A percentile compares a stretch with the other conserved stretches of the same genome.
Conservation (phyloP, 2,888 invertebrate genomes). For the Tachina fera region DNA sequence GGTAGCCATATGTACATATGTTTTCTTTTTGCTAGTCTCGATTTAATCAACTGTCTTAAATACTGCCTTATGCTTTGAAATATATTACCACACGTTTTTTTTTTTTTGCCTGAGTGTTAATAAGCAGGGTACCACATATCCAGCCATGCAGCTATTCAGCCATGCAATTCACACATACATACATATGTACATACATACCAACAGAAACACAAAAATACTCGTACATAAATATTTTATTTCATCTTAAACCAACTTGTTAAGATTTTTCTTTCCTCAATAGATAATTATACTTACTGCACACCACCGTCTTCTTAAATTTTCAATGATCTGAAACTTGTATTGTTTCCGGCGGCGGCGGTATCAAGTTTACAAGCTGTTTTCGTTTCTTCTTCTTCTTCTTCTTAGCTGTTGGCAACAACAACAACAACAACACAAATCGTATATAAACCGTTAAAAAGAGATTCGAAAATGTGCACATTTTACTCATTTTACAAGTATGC, state of each 20-base stretch:
- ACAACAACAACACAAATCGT: background rate
- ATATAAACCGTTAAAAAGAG: slow-evolving; percentile 36
- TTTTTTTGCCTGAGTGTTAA: background rate
- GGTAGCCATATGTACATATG: too few species aligned
- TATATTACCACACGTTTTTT: slow-evolving; percentile 17
- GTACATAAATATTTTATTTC: background rate
- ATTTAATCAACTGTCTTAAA: background rate
- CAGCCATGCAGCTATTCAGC: slow-evolving; percentile 28
- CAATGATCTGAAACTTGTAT: slow-evolving; percentile 69
- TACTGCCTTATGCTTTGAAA: background rate
- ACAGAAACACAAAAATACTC: background rate
- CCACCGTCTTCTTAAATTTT: slow-evolving; percentile 56
- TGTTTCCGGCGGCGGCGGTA: slow-evolving; percentile 69
- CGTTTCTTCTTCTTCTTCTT: slow-evolving; percentile 17
- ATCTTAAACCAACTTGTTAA: slow-evolving; percentile 38
- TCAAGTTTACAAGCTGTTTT: slow-evolving; percentile 60
- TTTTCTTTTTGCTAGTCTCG: too few species aligned
- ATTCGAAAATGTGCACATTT: slow-evolving; percentile 7
- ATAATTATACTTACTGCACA: slow-evolving; percentile 6
- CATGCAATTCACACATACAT: slow-evolving; percentile 17
- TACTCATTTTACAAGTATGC: slow-evolving; percentile 8
- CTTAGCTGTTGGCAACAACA: background rate
- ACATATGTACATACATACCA: background rate
- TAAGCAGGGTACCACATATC: slow-evolving; percentile 25
- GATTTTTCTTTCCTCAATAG: slow-evolving; percentile 40